phyloP scores from a whole-genome alignment of 2,113 vertebrate genomes.

The Neomonachus schauinslandi region DNA sequence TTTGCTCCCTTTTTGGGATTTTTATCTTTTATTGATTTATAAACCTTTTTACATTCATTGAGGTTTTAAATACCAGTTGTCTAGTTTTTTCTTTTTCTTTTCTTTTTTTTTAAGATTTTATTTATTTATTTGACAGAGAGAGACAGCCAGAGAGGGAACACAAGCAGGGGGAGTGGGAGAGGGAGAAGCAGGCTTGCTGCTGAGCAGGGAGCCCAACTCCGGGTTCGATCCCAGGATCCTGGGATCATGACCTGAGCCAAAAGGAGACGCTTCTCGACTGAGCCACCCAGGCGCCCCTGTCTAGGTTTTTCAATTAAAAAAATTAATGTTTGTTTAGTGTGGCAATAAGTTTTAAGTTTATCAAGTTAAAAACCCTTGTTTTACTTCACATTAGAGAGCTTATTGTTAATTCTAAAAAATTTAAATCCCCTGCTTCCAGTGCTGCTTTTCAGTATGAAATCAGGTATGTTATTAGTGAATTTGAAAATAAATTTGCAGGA shows the following conservation, averaged over 20 bases:
- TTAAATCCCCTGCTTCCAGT: neutral
- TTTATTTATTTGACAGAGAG: too few relatives aligned
- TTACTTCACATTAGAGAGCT: constrained; percentile 8
- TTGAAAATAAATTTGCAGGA: neutral
- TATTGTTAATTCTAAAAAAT: constrained; percentile 17
- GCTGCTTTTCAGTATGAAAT: neutral
- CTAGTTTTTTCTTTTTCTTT: neutral
- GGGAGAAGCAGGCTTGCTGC: too few relatives aligned
- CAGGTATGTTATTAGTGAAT: neutral
- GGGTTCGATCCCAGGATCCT: too few relatives aligned
- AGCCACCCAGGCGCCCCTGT: too few relatives aligned
- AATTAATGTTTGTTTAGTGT: neutral
- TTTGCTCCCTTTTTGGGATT: neutral
- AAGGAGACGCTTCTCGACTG: too few relatives aligned
- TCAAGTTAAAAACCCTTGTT: neutral
- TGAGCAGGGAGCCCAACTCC: too few relatives aligned
- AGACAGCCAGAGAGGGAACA: too few relatives aligned
- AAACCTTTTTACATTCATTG: neutral
- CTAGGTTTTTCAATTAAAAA: neutral
- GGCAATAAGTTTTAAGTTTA: neutral
- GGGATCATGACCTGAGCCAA: too few relatives aligned
- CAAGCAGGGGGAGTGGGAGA: too few relatives aligned
- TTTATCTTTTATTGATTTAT: constrained; percentile 35
- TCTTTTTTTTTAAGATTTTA: too few relatives aligned
- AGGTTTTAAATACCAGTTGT: neutral